Conservation (phyloP, 2,888 invertebrate species). For the Diabrotica balteata region DNA sequence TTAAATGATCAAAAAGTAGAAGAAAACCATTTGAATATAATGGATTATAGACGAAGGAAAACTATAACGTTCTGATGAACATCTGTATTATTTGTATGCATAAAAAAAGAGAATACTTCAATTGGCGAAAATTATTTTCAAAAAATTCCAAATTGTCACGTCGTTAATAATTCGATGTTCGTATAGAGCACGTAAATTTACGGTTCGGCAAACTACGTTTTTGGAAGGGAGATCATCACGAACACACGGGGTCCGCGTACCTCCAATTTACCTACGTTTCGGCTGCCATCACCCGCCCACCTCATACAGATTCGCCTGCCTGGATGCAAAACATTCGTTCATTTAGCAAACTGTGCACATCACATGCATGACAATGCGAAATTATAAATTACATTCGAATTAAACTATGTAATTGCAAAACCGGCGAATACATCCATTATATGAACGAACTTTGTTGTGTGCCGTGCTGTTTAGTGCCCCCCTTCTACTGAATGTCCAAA, state of each 20-base stretch:
- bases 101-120: background rate
- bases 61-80: too few relatives aligned
- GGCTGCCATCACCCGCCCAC: constrained; percentile 17
- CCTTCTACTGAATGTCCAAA: too few relatives aligned
- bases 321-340: constrained; percentile 55
- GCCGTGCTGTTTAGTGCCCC: background rate
- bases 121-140: too few relatives aligned
- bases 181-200: constrained; percentile 42
- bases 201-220: constrained; percentile 45
- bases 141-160: constrained; percentile 1
- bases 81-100: background rate
- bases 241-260: constrained; percentile 37
- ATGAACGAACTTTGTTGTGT: constrained; percentile 41
- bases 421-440: constrained; percentile 60
- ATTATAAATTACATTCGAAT: constrained; percentile 63
- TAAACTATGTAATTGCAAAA: constrained; percentile 63
- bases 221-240: constrained; percentile 25
- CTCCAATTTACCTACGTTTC: constrained; percentile 51
- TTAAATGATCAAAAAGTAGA: too few relatives aligned
- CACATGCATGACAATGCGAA: constrained; percentile 62
- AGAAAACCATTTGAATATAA: too few relatives aligned
- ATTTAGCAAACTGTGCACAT: constrained; percentile 60
- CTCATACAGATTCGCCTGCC: constrained; percentile 5
- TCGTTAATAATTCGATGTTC: constrained; percentile 23
- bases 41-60: too few relatives aligned